Conservation (phyloP, 2,797 vertebrate genomes). For the Sylvilagus floridanus region DNA sequence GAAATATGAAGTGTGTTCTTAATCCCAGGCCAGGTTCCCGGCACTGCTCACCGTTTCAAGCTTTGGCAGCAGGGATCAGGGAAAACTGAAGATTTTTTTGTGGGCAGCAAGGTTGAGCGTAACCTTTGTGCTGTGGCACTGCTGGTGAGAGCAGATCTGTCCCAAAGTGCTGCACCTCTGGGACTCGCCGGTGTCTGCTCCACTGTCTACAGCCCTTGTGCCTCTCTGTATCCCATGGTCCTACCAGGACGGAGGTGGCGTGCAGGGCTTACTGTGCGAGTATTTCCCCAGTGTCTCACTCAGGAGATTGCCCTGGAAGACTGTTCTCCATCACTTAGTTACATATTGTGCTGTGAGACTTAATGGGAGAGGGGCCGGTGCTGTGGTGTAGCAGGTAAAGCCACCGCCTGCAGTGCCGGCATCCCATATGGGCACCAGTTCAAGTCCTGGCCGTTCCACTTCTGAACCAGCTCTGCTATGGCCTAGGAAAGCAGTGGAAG, state of each 20-base stretch:
- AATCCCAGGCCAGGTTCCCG: conserved; percentile 75
- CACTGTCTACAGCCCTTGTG: background rate
- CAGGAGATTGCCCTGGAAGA: background rate
- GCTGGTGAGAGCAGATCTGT: background rate
- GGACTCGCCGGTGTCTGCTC: accelerated
- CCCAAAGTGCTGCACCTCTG: background rate
- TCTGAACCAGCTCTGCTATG: too few relatives aligned
- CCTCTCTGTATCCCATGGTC: background rate
- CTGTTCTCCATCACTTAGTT: background rate
- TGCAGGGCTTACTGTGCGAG: accelerated
- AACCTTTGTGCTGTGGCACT: background rate
- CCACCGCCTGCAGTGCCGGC: too few relatives aligned
- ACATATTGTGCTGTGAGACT: too few relatives aligned
- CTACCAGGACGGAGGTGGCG: background rate
- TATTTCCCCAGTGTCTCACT: background rate
- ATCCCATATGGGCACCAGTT: too few relatives aligned
- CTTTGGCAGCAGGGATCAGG: conserved; percentile 73
- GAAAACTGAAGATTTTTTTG: conserved; percentile 71
- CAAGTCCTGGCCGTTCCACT: accelerated
- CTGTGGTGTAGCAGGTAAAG: too few relatives aligned
- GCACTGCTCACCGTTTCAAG: conserved; percentile 69
- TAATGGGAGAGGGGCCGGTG: too few relatives aligned
- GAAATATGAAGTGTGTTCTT: conserved; percentile 78
- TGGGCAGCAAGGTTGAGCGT: conserved; percentile 27
- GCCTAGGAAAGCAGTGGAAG: too few relatives aligned